Base-by-base conservation (phyloP, 2,113 vertebrate genomes). In the Neolamprologus variostigma region DNA sequence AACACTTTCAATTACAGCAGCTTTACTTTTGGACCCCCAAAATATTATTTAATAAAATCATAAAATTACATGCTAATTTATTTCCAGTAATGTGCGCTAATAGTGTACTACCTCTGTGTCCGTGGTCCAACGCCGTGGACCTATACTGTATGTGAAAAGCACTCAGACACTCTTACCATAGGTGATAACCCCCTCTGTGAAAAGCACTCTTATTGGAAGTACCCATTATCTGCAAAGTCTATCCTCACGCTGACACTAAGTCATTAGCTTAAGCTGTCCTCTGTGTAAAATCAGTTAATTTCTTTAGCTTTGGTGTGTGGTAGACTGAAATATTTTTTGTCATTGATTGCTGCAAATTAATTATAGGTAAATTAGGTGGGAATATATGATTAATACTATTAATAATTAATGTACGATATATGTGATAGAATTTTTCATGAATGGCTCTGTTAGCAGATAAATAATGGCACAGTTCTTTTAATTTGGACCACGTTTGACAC, bases 191-290 rank as follows among this genome's bases (percentile, higher is more conserved):
- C 93, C 94, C 93, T 94, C 89, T 88, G 91, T 93, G 92, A 93
- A 95, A 95, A 95, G 94, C 92, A 91, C 94, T 95, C 95, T 95
- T 93, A 93, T 89, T 89, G 92, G 90, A 95, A 96, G 95, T 95
- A 82, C 90, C 94, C 92, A 94, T 95, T 95, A 96, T 94, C 95
- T 93, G 80, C 88, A 91, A 95, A 95, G 90, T 94, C 90, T 93
- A 89, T 93, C 91, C 91, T 96, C 92, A 82, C 63, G 83, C 90
- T 91, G 93, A 93, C 93, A 94, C 92, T 14, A 92, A 92, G 90
- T 95, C 94, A 95, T 96, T 94, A 95, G 91, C 88, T 95, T 94
- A 95, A 96, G 86, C 93, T 95, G 90, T 94, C 90, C 94, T 94
- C 91, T 80, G 91, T 89, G 94, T 86, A 90, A 95, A 94, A 94